Base-by-base conservation (phyloP, 2,113 vertebrate species). In the Atractosteus spatula region DNA sequence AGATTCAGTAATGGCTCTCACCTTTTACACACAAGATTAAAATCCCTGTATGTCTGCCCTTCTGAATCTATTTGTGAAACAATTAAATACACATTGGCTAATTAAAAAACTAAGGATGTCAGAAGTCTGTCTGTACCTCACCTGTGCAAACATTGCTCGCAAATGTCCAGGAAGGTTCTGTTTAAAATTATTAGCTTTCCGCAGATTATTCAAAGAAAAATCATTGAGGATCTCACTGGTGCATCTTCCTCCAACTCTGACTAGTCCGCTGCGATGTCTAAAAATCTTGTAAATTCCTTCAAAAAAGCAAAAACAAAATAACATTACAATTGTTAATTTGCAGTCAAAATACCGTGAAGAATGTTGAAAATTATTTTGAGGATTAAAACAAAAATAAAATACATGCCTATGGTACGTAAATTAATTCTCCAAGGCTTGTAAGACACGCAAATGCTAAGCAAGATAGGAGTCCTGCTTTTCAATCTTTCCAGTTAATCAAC, bases 171-270 rank as follows among this genome's bases (percentile, higher is more conserved):
- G 70, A 16, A 75, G 66, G 47, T 10, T 17, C 45, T 43, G 17
- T 16, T 57, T 72, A 54, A 73, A 74, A 17, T 54, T n/a, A 0
- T 10, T 0, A 1, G 5, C 5, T 41, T 7, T 62, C 8, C 77
- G 71, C 61, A 79, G 16, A n/a, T 64, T 77, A 8, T 7, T 59
- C 29, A 84, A 42, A 44, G 80, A 77, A 69, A 64, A 64, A 0
- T 12, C 0, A 5, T 61, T 17, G 16, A 82, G 14, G 2, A 13
- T 41, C 13, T 76, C 68, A 45, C 68, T 82, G 62, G 42, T 73
- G 68, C 80, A 77, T 62, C 77, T 65, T 14, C 80, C 80, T 8
- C 82, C 80, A 1, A 80, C 45, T 76, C 80, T 69, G 41, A 84
- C 77, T 14, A 84, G 68, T 3, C 63, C 69, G 3, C 13, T 4